Evolutionary conservation across 2,113 vertebrate genomes (phyloP), one percentile per base, ranked within the genome.

Genomic region (Electrona antarctica): DNA sequence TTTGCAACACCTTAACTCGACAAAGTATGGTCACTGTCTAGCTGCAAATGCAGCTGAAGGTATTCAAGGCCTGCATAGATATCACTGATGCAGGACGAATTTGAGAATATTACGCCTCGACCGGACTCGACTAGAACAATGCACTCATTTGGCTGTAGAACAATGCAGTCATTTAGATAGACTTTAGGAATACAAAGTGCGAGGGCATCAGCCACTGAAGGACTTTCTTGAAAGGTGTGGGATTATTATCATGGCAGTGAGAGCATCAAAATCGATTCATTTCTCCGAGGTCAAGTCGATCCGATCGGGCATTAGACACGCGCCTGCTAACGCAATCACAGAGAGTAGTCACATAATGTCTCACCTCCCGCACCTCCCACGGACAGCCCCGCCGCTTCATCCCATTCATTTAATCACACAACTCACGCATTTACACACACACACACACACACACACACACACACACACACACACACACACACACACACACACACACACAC

Each of bases 221-320:
- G 85, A 82, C 83, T 82, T 21, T 64, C 69, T 81, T 70, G 51
- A 87, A 66, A 78, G 64, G 73, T 69, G 73, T 67, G 51, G 83
- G 78, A 82, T 78, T 82, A 85, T 82, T 67, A 82, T 76, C 69
- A 74, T 73, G 45, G 69, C 56, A 68, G 57, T 15, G 50, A 76
- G 57, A 60, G 69, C 66, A 72, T 68, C 41, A 56, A 81, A 41
- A 85, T 83, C 64, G 47, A 85, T 86, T 77, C 21, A 0, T 83
- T 82, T 73, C 48, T 47, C 46, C 58, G 41, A 47, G 64, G 78
- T 64, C 1, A 15, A 69, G 59, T 76, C 56, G 15, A 56, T 64
- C 73, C 85, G 81, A 85, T 85, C 85, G 49, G 5, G 59, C 68
- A 81, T 90, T 87, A 87, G 75, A 75, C 83, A 87, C 77, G 66